Percentiles rank a stretch among this genome's conserved stretches.
Evolutionary conservation across 2,888 invertebrate species (phyloP).

Genomic region (Pammene aurita): DNA sequence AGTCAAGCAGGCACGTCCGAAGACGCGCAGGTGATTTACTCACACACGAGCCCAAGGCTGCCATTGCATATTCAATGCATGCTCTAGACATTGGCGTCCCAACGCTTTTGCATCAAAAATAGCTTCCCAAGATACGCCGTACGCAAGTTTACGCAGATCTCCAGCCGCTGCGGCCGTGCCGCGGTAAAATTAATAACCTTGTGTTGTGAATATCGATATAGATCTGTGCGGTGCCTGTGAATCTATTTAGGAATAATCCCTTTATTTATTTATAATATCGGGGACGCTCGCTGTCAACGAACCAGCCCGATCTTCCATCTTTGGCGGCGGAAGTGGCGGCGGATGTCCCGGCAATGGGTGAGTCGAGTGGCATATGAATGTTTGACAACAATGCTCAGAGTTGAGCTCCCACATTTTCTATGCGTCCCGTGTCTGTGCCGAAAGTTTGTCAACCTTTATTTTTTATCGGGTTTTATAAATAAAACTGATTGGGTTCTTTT

Average conservation of each 20-base stretch:
- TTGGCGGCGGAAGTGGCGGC: conserved; percentile 81
- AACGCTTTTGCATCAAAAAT: conserved; percentile 82
- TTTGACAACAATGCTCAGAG: conserved; percentile 74
- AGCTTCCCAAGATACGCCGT: conserved; percentile 78
- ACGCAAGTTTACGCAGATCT: conserved; percentile 76
- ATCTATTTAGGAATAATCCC: conserved; percentile 53
- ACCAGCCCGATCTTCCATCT: conserved; percentile 79
- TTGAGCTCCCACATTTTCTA: conserved; percentile 78
- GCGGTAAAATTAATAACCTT: conserved; percentile 50
- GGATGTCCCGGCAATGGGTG: conserved; percentile 82
- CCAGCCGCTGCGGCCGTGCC: conserved; percentile 70
- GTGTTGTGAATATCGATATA: conserved; percentile 44
- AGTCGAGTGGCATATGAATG: conserved; percentile 78
- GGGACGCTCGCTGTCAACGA: conserved; percentile 73
- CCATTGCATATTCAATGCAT: conserved; percentile 83
- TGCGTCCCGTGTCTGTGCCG: conserved; percentile 75
- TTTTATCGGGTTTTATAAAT: conserved; percentile 26
- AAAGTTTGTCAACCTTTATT: conserved; percentile 81
- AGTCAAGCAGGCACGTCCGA: conserved; percentile 28
- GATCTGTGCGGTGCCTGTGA: conserved; percentile 44
- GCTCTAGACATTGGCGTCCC: conserved; percentile 83
- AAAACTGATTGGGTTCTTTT: conserved; percentile 1
- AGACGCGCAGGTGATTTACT: conserved; percentile 41
- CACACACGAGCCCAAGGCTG: conserved; percentile 61
- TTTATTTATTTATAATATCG: conserved; percentile 56